phyloP scores from a whole-genome alignment of 2,797 vertebrate species.

The Amblyopsis hoosieri region DNA sequence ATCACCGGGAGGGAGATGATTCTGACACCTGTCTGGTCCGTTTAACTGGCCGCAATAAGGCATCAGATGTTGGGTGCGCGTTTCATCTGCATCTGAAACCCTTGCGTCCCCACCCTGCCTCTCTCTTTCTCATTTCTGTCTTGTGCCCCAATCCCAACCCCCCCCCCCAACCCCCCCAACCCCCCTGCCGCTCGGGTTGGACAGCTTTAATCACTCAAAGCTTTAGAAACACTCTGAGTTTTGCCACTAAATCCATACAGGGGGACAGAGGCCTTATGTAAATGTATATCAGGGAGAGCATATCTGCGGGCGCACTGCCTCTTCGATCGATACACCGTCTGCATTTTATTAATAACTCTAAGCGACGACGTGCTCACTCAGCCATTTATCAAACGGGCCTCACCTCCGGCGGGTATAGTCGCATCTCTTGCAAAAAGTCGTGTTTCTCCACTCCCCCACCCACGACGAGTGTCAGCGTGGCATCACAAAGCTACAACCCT shows the following conservation, averaged over 20 bases:
- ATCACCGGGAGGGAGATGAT: conserved; percentile 45
- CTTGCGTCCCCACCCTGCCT: conserved; percentile 17
- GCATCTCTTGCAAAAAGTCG: no score
- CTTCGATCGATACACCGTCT: conserved; percentile 64
- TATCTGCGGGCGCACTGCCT: conserved; percentile 53
- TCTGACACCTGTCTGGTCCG: conserved; percentile 65
- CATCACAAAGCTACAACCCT: no score
- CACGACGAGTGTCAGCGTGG: no score
- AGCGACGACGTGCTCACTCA: conserved; percentile 58
- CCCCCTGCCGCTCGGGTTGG: conserved; percentile 13
- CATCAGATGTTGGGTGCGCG: conserved; percentile 53
- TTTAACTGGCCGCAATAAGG: conserved; percentile 41
- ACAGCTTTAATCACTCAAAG: conserved; percentile 59
- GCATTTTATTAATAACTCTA: conserved; percentile 76
- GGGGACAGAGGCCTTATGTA: conserved; percentile 63
- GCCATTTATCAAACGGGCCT: conserved; percentile 61
- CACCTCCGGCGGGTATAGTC: no score
- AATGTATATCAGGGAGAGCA: conserved; percentile 66
- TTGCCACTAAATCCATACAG: conserved; percentile 62
- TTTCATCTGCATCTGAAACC: conserved; percentile 9
- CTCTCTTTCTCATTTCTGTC: conserved; percentile 9
- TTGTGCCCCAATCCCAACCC: conserved; percentile 9
- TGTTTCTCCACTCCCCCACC: no score
- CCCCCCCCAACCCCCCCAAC: conserved; percentile 13
- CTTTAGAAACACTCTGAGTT: conserved; percentile 45